Percentiles rank a stretch among this genome's conserved stretches.
phyloP scores from a whole-genome alignment of 2,113 vertebrate genomes.

The Rhinolophus sinicus region DNA sequence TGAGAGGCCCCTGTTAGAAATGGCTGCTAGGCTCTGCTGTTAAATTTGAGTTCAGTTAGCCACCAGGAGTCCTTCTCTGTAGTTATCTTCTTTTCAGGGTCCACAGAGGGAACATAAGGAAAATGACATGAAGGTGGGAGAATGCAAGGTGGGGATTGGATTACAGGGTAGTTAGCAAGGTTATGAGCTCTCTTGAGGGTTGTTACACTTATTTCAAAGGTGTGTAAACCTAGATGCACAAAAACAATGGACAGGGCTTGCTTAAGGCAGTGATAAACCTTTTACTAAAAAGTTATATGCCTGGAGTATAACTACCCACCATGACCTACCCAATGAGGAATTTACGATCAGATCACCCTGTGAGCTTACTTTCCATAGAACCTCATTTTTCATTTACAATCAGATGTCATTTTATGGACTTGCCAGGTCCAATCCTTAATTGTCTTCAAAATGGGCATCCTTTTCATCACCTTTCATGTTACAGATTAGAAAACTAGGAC shows the following conservation, averaged over 20 bases:
- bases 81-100: neutral
- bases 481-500: neutral
- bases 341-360: neutral
- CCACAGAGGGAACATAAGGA: neutral
- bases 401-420: neutral
- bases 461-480: neutral
- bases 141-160: no score
- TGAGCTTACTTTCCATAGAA: neutral
- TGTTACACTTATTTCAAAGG: no score
- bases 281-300: neutral
- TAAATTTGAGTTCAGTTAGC: no score
- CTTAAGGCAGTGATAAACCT: no score
- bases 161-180: no score
- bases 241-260: no score
- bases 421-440: neutral
- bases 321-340: neutral
- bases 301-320: neutral
- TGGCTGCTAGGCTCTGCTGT: no score
- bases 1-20: no score
- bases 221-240: no score
- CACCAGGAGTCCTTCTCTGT: no score
- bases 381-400: neutral
- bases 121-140: no score
- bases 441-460: neutral
- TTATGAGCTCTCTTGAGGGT: no score